Evolutionary conservation across 2,888 invertebrate species (phyloP).

Genomic region (Platycheirus rosarum): DNA sequence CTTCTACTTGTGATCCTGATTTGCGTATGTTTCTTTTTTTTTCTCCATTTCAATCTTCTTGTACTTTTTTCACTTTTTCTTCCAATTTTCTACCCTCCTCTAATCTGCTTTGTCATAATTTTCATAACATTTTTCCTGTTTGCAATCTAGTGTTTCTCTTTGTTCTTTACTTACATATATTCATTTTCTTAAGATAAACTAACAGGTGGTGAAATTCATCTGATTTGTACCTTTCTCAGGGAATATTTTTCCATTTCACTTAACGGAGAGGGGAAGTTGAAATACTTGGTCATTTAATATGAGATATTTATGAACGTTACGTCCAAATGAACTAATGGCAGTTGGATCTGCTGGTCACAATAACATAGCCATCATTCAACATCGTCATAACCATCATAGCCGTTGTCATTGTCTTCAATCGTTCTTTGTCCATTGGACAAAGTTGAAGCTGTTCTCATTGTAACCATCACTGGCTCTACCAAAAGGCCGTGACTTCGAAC

Average conservation of each 20-base stretch:
- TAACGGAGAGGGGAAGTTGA: neutral
- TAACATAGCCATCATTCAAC: constrained; percentile 72
- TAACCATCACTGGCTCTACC: neutral
- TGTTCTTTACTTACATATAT: no score
- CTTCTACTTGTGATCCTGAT: neutral
- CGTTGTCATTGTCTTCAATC: constrained; percentile 23
- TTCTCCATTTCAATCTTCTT: neutral
- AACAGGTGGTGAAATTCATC: constrained; percentile 16
- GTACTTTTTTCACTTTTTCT: neutral
- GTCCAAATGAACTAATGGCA: constrained; percentile 64
- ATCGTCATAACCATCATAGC: constrained; percentile 68
- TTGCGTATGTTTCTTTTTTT: neutral
- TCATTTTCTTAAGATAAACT: no score
- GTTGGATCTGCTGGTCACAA: constrained; percentile 26
- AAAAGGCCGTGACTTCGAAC: constrained; percentile 23
- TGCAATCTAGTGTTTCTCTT: no score
- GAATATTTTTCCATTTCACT: constrained; percentile 53
- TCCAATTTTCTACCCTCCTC: neutral
- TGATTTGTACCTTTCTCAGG: constrained; percentile 53
- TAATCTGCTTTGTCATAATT: no score
- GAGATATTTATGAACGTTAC: constrained; percentile 63
- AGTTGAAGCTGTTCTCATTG: constrained; percentile 28
- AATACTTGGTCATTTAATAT: constrained; percentile 11
- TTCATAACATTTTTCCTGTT: no score
- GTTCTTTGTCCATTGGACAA: constrained; percentile 1